Conservation (phyloP, 2,888 invertebrate genomes). For the Drosophila fungiperda region DNA sequence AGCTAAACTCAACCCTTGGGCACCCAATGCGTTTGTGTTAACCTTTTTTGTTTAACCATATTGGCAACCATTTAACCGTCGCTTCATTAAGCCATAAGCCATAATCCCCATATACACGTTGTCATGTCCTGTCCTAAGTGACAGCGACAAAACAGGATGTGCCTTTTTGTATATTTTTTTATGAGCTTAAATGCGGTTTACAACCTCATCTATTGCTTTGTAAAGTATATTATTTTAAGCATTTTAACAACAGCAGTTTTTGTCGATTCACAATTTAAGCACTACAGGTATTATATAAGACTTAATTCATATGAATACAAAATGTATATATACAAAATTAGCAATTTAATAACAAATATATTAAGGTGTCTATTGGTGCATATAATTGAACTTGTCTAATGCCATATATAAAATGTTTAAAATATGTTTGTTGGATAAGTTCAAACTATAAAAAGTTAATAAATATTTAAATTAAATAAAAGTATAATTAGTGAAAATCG, state of each 20-base stretch:
- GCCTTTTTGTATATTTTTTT: constrained; percentile 21
- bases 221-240: constrained; percentile 1
- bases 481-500: neutral
- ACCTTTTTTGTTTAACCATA: constrained; percentile 40
- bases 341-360: neutral
- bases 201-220: neutral
- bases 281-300: no score
- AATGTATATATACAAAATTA: neutral
- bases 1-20: constrained; percentile 4
- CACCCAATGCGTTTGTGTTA: constrained; percentile 18
- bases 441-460: neutral
- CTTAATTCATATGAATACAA: neutral
- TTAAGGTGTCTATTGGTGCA: no score
- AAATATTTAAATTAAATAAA: neutral
- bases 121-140: constrained; percentile 52
- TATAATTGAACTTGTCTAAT: neutral
- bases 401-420: neutral
- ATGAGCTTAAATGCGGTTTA: constrained; percentile 30
- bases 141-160: constrained; percentile 13
- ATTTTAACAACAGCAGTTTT: neutral
- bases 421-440: neutral
- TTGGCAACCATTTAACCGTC: constrained; percentile 60
- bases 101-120: constrained; percentile 25
- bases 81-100: constrained; percentile 75
- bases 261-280: neutral